Evolutionary conservation across 2,113 vertebrate genomes (phyloP).

Genomic region (Micronycteris hirsuta): DNA sequence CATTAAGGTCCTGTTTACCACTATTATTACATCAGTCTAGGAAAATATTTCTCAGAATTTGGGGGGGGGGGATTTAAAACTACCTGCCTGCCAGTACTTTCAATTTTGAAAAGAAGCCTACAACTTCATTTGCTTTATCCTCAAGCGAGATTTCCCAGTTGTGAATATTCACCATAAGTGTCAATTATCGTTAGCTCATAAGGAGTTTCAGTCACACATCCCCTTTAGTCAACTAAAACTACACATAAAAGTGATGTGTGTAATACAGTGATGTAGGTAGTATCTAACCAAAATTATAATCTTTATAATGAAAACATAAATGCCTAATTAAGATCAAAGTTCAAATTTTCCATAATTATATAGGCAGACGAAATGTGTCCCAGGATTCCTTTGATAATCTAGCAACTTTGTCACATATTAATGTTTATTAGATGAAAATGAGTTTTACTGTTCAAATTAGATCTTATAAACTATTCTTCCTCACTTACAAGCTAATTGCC

Average conservation of each 20-base stretch:
- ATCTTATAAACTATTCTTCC: conserved; percentile 49
- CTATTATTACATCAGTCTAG: conserved; percentile 45
- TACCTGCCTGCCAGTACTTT: conserved; percentile 20
- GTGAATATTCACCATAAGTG: conserved; percentile 59
- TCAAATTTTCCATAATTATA: conserved; percentile 76
- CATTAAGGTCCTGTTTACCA: conserved; percentile 16
- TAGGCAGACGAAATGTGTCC: conserved; percentile 68
- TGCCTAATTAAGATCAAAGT: conserved; percentile 74
- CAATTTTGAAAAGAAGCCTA: conserved; percentile 43
- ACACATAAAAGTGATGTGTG: conserved; percentile 39
- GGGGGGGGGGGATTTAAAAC: conserved; percentile 55
- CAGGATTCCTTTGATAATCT: conserved; percentile 63
- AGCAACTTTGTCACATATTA: conserved; percentile 64
- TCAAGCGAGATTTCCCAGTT: background rate
- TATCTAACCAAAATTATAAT: conserved; percentile 71
- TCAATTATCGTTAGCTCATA: conserved; percentile 54
- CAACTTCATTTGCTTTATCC: conserved; percentile 27
- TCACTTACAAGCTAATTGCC: background rate
- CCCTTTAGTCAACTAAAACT: conserved; percentile 41
- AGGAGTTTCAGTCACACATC: background rate
- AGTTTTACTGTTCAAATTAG: conserved; percentile 58
- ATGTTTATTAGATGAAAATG: conserved; percentile 61
- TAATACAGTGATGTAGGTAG: conserved; percentile 22
- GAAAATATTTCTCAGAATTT: conserved; percentile 50
- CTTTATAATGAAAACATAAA: conserved; percentile 72